Conservation (phyloP, 35 echinoderm and acorn worm species). For the Chiridota heheva region DNA sequence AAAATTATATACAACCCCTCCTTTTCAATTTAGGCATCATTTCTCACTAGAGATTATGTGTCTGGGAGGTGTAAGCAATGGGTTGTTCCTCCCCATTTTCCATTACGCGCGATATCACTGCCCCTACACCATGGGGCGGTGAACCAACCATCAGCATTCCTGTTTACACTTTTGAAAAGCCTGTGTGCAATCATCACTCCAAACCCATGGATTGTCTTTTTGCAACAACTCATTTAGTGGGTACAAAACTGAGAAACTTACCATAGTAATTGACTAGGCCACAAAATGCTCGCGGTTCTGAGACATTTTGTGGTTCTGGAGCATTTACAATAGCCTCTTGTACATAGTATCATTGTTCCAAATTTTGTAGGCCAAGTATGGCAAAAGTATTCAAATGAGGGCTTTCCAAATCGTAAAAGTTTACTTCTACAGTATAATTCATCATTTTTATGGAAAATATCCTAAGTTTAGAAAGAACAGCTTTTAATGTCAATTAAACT, state of each 20-base stretch:
- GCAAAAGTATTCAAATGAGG: no score
- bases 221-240: constrained; percentile 41
- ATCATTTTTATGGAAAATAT: no score
- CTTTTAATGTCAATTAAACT: no score
- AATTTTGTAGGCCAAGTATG: no score
- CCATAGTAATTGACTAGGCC: constrained; percentile 46
- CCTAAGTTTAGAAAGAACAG: no score
- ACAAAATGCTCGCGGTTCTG: constrained; percentile 16
- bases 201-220: constrained; percentile 40
- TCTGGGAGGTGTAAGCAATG: constrained; percentile 18
- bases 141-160: background rate
- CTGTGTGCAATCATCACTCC: constrained; percentile 27
- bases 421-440: no score
- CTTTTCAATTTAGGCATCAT: constrained; percentile 12
- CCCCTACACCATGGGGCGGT: background rate
- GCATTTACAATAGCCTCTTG: background rate
- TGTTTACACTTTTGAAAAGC: constrained; percentile 42
- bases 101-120: background rate
- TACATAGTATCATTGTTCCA: no score
- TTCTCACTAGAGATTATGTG: background rate
- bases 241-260: constrained; percentile 27
- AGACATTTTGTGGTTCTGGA: constrained; percentile 45
- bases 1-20: background rate
- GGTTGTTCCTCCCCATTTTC: background rate
- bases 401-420: no score